phyloP scores from a whole-genome alignment of 2,113 vertebrate genomes.

The Indicator indicator region DNA sequence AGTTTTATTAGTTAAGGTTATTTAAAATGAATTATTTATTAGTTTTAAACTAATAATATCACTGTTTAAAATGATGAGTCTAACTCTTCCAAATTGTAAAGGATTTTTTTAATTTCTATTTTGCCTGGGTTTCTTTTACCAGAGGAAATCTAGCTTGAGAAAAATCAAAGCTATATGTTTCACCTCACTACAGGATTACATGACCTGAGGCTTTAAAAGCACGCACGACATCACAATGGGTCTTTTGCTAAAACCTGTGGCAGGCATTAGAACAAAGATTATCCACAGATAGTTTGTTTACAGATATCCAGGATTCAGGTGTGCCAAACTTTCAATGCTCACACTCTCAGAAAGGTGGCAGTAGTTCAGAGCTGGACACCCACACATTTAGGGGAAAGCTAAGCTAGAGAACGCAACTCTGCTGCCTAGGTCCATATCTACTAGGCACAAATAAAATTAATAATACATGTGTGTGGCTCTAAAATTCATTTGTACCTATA shows the following conservation, averaged over 20 bases:
- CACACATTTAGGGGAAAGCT: not conserved
- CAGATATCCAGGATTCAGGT: not conserved
- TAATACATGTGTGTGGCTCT: conserved; percentile 41
- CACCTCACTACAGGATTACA: not conserved
- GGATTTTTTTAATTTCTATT: not conserved
- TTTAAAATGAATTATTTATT: conserved; percentile 6
- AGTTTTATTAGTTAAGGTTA: not conserved
- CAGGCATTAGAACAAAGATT: not conserved
- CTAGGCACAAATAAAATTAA: conserved; percentile 66
- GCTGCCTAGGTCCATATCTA: conserved; percentile 25
- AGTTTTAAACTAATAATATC: not conserved
- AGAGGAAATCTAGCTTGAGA: not conserved
- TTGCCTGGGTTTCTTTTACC: not conserved
- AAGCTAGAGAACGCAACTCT: not conserved
- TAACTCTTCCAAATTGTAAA: not conserved
- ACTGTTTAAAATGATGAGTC: not conserved
- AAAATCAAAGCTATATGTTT: conserved; percentile 22
- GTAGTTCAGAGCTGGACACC: conserved; percentile 5
- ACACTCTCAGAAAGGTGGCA: conserved; percentile 10
- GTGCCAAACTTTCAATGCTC: not conserved
- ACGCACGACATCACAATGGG: fast-evolving
- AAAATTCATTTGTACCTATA: conserved; percentile 62
- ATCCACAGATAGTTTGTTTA: not conserved
- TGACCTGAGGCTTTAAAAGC: not conserved
- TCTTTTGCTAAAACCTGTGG: not conserved